Percentiles rank a stretch among this genome's conserved stretches.
These are phyloP conservation scores for Coenobita brevimanus DNA, from an alignment of 1,140 invertebrate genomes.

Conservation along the genomic window DNA sequence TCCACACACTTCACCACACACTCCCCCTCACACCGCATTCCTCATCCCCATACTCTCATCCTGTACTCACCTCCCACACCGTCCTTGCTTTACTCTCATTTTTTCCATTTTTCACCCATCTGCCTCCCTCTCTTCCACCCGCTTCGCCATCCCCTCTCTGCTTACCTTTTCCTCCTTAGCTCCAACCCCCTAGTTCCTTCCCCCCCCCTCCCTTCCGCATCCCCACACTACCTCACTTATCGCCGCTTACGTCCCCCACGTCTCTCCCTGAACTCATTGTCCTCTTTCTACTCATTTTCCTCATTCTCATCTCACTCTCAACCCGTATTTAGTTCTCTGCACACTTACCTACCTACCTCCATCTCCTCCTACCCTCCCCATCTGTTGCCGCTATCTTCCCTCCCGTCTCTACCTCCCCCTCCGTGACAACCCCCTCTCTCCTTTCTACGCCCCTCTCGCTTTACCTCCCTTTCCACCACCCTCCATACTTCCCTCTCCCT, in stretches of 20 bases:
- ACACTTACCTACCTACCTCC: background rate
- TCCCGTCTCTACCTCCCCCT: background rate
- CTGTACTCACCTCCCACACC: background rate
- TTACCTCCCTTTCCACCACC: too few relatives aligned
- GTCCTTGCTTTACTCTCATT: background rate
- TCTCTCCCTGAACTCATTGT: background rate
- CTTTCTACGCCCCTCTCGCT: too few relatives aligned
- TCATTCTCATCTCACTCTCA: background rate
- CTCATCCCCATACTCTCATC: background rate
- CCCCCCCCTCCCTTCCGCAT: background rate
- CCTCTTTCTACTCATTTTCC: background rate
- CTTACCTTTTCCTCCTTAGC: background rate
- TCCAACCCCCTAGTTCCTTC: background rate
- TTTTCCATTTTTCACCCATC: background rate
- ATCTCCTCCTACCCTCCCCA: background rate
- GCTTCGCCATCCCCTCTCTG: background rate
- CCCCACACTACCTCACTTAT: background rate
- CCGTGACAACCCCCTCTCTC: background rate
- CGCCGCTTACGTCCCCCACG: too few relatives aligned
- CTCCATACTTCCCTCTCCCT: too few relatives aligned
- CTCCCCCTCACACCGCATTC: background rate
- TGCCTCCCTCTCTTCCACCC: background rate
- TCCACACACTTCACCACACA: too few relatives aligned
- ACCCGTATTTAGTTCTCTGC: background rate
- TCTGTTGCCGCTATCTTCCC: background rate